phyloP scores from a whole-genome alignment of 1,140 invertebrate genomes.

The Dendrolimus punctatus region DNA sequence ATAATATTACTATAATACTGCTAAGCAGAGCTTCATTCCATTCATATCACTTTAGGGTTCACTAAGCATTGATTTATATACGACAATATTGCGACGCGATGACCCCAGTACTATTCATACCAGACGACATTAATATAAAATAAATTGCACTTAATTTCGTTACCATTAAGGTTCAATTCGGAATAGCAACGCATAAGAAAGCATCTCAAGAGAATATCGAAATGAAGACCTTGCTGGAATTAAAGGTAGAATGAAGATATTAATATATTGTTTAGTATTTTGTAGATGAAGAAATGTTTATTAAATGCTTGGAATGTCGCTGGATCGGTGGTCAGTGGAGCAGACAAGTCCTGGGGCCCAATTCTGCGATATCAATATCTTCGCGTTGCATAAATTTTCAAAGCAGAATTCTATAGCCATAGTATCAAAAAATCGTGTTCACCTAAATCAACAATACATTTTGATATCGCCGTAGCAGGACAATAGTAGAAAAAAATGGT shows the following conservation, averaged over 20 bases:
- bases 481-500: no score
- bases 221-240: conserved; percentile 2
- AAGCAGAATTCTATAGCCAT: no score
- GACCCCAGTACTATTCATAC: conserved; percentile 22
- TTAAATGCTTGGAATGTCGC: no score
- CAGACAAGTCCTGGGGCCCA: no score
- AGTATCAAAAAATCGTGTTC: no score
- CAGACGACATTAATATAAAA: not conserved
- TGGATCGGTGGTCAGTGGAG: no score
- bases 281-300: not conserved
- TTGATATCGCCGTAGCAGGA: no score
- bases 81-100: conserved; percentile 32
- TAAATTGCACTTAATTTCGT: not conserved
- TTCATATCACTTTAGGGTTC: conserved; percentile 8
- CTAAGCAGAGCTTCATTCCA: no score
- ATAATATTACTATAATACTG: no score
- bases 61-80: conserved; percentile 32
- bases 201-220: not conserved
- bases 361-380: no score
- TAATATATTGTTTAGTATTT: not conserved
- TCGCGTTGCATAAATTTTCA: no score
- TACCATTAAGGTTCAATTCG: not conserved
- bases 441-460: no score
- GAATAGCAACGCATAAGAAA: not conserved
- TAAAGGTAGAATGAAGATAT: not conserved